These are phyloP conservation scores for Oplegnathus fasciatus DNA, from an alignment of 2,113 vertebrate species.

Conservation along the genomic window DNA sequence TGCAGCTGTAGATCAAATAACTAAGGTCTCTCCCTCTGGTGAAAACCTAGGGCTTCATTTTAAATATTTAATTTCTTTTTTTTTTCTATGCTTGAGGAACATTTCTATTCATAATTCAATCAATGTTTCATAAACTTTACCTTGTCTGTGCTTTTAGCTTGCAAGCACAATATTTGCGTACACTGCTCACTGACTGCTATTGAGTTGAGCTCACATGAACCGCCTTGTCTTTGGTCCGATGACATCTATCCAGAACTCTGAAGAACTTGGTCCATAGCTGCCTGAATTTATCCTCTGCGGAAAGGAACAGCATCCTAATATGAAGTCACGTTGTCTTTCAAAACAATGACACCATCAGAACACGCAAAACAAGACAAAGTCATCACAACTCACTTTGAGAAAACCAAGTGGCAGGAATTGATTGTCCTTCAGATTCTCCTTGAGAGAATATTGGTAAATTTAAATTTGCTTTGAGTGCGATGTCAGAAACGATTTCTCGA, in stretches of 20 bases:
- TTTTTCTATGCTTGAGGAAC: background rate
- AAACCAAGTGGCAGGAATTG: background rate
- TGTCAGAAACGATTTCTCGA: background rate
- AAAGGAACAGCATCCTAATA: background rate
- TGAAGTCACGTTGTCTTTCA: background rate
- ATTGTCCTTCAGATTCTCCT: background rate
- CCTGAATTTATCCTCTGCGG: slow-evolving; percentile 82
- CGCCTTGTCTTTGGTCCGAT: slow-evolving; percentile 82
- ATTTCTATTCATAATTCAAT: slow-evolving; percentile 4
- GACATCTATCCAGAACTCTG: slow-evolving; percentile 88
- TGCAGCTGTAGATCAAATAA: background rate
- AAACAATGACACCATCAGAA: background rate
- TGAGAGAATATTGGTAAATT: background rate
- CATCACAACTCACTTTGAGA: background rate
- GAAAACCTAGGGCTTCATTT: background rate
- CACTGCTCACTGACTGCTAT: background rate
- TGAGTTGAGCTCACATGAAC: slow-evolving; percentile 85
- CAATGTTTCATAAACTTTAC: background rate
- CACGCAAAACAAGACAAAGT: background rate
- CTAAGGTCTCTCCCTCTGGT: background rate
- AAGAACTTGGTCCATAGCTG: slow-evolving; percentile 58
- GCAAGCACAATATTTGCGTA: background rate
- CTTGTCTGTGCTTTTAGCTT: background rate
- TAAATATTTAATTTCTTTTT: background rate
- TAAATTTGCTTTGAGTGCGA: background rate